Conservation (phyloP, 1,140 invertebrate genomes). For the Drosophila biarmipes region DNA sequence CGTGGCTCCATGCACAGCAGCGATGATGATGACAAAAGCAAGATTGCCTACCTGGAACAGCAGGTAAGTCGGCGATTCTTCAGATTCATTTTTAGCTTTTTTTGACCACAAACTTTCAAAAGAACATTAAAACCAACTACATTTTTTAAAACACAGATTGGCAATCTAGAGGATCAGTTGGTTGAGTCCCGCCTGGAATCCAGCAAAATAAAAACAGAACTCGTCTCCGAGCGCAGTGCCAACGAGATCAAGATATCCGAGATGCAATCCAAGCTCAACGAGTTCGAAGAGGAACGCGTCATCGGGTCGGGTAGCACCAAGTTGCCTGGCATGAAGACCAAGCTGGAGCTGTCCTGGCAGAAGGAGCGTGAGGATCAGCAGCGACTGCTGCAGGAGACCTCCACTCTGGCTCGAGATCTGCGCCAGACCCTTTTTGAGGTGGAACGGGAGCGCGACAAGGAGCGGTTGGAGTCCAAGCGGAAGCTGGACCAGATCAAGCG, state of each 20-base stretch:
- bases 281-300: conserved; percentile 94
- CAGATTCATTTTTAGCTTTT: no score
- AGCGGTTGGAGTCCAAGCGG: conserved; percentile 93
- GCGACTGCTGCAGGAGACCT: conserved; percentile 94
- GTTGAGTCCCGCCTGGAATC: conserved; percentile 92
- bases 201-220: conserved; percentile 94
- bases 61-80: conserved; percentile 84
- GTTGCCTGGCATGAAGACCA: conserved; percentile 93
- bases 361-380: conserved; percentile 97
- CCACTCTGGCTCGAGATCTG: conserved; percentile 94
- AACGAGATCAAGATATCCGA: conserved; percentile 95
- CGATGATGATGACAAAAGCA: conserved; percentile 87
- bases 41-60: conserved; percentile 90
- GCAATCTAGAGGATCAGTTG: conserved; percentile 94
- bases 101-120: no score
- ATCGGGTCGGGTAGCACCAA: conserved; percentile 92
- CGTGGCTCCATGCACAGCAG: conserved; percentile 83
- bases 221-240: conserved; percentile 94
- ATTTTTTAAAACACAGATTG: conserved; percentile 84
- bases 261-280: conserved; percentile 95
- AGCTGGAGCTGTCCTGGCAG: conserved; percentile 97
- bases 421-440: conserved; percentile 94
- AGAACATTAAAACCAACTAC: no score
- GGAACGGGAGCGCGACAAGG: conserved; percentile 94
- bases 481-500: conserved; percentile 93